These are phyloP conservation scores for Diarsia rubi DNA, from an alignment of 2,888 invertebrate genomes.

Conservation along the genomic window DNA sequence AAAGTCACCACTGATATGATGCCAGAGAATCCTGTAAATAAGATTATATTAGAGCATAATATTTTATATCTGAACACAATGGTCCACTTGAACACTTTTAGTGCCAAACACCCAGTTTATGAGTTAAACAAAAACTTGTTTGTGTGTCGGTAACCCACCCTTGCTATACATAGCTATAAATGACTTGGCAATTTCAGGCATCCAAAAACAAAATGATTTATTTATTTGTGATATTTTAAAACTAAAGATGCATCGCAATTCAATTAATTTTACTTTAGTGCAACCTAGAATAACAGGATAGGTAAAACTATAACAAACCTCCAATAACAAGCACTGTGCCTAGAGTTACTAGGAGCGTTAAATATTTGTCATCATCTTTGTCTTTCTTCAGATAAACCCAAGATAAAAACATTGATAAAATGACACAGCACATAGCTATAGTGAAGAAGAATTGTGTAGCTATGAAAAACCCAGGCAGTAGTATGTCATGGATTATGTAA, in stretches of 20 bases:
- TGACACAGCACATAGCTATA: slow-evolving; percentile 95
- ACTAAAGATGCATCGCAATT: not conserved
- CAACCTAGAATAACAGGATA: not conserved
- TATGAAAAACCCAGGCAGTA: slow-evolving; percentile 97
- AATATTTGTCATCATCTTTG: slow-evolving; percentile 94
- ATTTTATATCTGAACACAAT: not conserved
- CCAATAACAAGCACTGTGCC: slow-evolving; percentile 94
- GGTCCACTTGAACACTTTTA: no score
- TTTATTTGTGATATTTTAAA: no score
- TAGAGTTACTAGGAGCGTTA: slow-evolving; percentile 93
- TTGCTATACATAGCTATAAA: no score
- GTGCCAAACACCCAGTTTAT: no score
- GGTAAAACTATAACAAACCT: slow-evolving; percentile 80
- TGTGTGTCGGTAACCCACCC: no score
- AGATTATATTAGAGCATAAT: not conserved
- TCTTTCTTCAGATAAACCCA: slow-evolving; percentile 94
- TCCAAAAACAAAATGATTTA: no score
- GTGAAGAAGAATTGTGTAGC: slow-evolving; percentile 98
- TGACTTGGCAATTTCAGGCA: no score
- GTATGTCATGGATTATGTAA: slow-evolving; percentile 97
- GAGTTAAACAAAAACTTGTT: no score
- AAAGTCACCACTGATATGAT: slow-evolving; percentile 96
- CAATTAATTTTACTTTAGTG: not conserved
- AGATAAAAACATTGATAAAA: slow-evolving; percentile 94
- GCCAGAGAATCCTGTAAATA: slow-evolving; percentile 93